phyloP scores from a whole-genome alignment of 2,797 vertebrate species.

The Apodemus agrarius region DNA sequence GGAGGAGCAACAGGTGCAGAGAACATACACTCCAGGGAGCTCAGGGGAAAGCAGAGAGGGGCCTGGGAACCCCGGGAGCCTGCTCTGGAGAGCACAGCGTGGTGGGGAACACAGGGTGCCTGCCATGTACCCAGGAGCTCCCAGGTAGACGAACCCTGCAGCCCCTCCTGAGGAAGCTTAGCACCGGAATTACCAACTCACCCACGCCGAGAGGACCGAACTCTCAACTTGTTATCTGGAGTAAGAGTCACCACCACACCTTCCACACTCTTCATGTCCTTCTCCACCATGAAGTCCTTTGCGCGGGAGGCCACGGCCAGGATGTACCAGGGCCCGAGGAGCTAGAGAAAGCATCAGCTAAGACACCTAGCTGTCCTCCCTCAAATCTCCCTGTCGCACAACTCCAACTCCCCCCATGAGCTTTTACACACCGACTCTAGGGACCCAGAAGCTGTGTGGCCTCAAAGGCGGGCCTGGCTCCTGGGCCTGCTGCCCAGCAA shows the following conservation, averaged over 20 bases:
- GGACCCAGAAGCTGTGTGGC: not conserved
- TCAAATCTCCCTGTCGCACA: not conserved
- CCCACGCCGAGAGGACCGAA: constrained; percentile 51
- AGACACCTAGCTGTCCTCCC: too few species aligned
- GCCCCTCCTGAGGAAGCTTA: not conserved
- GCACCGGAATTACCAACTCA: not conserved
- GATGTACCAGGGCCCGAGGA: constrained; percentile 73
- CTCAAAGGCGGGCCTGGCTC: not conserved
- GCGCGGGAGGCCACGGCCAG: constrained; percentile 66
- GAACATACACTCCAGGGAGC: not conserved
- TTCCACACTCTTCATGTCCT: not conserved
- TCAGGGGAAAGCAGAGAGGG: not conserved
- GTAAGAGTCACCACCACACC: constrained; percentile 50
- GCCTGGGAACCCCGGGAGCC: not conserved
- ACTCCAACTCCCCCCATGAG: not conserved
- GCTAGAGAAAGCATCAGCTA: not conserved
- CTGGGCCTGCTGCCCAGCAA: not conserved
- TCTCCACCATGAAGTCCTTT: constrained; percentile 21
- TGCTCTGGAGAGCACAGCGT: not conserved
- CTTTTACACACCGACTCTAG: not conserved
- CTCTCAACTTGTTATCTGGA: not conserved
- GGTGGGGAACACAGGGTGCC: not conserved
- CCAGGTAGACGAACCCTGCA: not conserved
- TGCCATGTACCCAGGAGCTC: not conserved
- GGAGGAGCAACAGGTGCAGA: not conserved